phyloP scores from a whole-genome alignment of 2,113 vertebrate genomes.

The Onychorhynchus coronatus region DNA sequence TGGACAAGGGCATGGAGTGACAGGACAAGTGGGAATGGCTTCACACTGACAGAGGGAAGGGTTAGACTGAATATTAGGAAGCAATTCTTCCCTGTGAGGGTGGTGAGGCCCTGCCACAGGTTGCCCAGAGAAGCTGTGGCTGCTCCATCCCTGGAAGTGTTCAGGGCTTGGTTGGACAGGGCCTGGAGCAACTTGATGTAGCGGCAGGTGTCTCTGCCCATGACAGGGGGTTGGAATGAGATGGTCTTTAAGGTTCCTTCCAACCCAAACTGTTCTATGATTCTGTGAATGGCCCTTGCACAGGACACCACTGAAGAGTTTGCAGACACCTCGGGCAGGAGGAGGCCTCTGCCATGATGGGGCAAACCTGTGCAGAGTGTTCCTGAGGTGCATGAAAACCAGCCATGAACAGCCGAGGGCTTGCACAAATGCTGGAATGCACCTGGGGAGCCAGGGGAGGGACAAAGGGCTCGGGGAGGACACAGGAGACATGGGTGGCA shows the following conservation, averaged over 20 bases:
- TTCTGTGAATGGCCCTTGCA: not conserved
- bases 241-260: not conserved
- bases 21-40: not conserved
- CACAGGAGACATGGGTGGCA: not conserved
- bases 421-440: not conserved
- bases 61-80: not conserved
- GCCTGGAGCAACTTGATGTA: not conserved
- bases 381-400: not conserved
- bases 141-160: not conserved
- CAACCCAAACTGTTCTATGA: not conserved
- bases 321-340: not conserved
- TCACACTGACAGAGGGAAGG: not conserved
- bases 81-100: not conserved
- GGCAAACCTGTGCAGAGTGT: not conserved
- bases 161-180: not conserved
- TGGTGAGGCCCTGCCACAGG: not conserved
- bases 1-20: not conserved
- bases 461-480: not conserved
- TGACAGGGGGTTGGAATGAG: not conserved
- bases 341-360: not conserved
- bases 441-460: not conserved
- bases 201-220: not conserved
- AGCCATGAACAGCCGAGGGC: not conserved
- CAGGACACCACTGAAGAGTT: not conserved
- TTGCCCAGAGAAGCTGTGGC: not conserved